phyloP scores from a whole-genome alignment of 2,888 invertebrate species.

The Luperina testacea region DNA sequence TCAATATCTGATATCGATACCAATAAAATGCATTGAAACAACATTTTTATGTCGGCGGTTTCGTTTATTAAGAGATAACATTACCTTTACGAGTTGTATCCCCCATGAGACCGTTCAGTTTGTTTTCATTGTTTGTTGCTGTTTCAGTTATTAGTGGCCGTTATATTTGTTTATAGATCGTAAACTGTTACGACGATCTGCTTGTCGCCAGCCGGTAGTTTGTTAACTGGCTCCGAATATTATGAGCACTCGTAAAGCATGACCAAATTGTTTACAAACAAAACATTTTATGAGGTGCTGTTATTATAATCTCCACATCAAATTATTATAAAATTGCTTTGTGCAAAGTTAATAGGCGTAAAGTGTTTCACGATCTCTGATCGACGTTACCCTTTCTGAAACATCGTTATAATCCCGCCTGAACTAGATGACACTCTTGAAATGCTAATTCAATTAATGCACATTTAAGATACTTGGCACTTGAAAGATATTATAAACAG shows the following conservation, averaged over 20 bases:
- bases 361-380: conserved; percentile 6
- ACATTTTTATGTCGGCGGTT: conserved; percentile 85
- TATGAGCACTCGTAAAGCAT: conserved; percentile 84
- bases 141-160: conserved; percentile 89
- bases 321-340: conserved; percentile 66
- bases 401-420: conserved; percentile 1
- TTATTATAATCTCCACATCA: conserved; percentile 68
- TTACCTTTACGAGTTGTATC: conserved; percentile 87
- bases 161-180: conserved; percentile 89
- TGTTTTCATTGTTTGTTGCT: conserved; percentile 88
- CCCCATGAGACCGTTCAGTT: conserved; percentile 80
- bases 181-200: conserved; percentile 87
- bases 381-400: background rate
- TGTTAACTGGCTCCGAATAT: conserved; percentile 86
- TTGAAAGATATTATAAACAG: conserved; percentile 5
- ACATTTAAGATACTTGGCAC: background rate
- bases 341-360: conserved; percentile 49
- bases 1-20: conserved; percentile 78
- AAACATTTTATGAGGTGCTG: conserved; percentile 79
- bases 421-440: background rate
- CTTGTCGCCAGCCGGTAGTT: conserved; percentile 86
- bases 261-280: conserved; percentile 85
- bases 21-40: conserved; percentile 84
- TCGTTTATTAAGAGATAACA: conserved; percentile 89
- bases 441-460: conserved; percentile 8